phyloP scores from a whole-genome alignment of 2,888 invertebrate species.

The Torymus auratus region DNA sequence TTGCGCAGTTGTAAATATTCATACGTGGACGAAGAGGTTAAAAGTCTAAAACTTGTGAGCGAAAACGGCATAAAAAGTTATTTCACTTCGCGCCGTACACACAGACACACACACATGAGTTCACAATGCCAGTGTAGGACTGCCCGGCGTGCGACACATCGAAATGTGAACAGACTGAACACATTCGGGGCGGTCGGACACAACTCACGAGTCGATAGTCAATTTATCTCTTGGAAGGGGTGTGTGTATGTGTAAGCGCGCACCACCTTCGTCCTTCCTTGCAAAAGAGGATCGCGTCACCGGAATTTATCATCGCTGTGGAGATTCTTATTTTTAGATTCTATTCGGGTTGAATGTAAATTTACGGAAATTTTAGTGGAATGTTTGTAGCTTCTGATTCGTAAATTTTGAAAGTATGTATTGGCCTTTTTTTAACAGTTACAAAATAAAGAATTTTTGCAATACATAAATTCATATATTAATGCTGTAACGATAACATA shows the following conservation, averaged over 20 bases:
- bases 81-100: too few relatives aligned
- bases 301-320: neutral
- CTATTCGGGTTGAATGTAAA: too few relatives aligned
- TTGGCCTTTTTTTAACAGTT: too few relatives aligned
- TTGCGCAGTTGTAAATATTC: too few relatives aligned
- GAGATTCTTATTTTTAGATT: too few relatives aligned
- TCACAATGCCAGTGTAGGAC: neutral
- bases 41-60: too few relatives aligned
- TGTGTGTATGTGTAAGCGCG: neutral
- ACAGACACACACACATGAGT: too few relatives aligned
- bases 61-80: too few relatives aligned
- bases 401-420: too few relatives aligned
- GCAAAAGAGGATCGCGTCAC: constrained; percentile 15
- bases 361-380: neutral
- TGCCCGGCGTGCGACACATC: constrained; percentile 13
- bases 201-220: constrained; percentile 2
- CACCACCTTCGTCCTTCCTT: neutral
- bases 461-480: too few relatives aligned
- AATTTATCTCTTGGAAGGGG: constrained; percentile 10
- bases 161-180: constrained; percentile 39
- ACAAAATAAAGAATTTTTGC: too few relatives aligned
- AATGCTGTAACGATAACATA: too few relatives aligned
- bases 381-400: neutral
- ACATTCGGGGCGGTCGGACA: constrained; percentile 30
- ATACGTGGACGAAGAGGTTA: neutral